phyloP scores from a whole-genome alignment of 92 coral and sea anemone species.

The Paragorgia papillata region DNA sequence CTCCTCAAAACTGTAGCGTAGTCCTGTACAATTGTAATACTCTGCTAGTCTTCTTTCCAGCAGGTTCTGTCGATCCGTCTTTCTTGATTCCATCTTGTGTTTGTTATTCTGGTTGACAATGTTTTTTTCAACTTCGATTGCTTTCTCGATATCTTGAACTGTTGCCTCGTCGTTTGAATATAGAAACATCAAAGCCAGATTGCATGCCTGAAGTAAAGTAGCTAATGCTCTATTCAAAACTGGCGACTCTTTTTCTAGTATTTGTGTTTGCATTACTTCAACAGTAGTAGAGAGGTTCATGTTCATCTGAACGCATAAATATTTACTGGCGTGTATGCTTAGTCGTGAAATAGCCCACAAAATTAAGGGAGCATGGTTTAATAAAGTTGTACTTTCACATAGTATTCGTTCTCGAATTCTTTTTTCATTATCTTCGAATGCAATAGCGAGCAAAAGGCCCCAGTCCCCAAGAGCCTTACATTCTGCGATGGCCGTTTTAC shows the following conservation, averaged over 20 bases:
- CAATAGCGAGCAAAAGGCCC: neutral
- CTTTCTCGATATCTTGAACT: neutral
- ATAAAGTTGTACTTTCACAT: neutral
- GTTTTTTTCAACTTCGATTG: neutral
- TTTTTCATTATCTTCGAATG: neutral
- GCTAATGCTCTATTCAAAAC: neutral
- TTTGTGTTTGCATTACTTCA: neutral
- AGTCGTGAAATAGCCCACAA: neutral
- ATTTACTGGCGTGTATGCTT: neutral
- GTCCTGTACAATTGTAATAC: neutral
- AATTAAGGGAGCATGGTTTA: slow-evolving; percentile 1
- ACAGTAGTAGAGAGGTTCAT: neutral
- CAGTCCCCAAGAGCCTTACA: neutral
- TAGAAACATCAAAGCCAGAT: neutral
- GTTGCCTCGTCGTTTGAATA: neutral
- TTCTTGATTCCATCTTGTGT: neutral
- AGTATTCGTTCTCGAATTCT: neutral
- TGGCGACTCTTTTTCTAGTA: neutral
- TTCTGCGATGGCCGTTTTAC: neutral
- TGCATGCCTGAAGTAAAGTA: neutral
- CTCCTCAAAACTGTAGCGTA: neutral
- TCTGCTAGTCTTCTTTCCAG: slow-evolving; percentile 2
- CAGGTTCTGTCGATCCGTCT: neutral
- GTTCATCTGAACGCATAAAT: neutral
- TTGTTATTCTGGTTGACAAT: neutral